These are phyloP conservation scores for Notothenia rossii DNA, from an alignment of 2,113 vertebrate genomes.

Conservation along the genomic window DNA sequence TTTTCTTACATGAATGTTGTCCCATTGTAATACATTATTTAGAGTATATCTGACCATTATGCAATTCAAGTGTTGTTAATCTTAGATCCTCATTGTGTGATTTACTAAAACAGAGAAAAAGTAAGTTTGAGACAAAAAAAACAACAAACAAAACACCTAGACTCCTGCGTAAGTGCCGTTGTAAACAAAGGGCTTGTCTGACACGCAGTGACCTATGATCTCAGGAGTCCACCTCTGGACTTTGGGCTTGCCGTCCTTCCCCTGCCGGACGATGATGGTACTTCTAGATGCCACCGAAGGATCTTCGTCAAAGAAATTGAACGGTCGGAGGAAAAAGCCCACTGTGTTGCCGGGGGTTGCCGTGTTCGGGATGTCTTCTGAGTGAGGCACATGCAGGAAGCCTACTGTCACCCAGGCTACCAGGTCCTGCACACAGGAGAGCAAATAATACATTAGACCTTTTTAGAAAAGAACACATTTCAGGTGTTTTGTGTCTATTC, in stretches of 20 bases:
- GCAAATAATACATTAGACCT: slow-evolving; percentile 26
- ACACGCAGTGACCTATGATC: slow-evolving; percentile 78
- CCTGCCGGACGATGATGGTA: slow-evolving; percentile 85
- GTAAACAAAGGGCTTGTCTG: slow-evolving; percentile 85
- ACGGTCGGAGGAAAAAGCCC: slow-evolving; percentile 94
- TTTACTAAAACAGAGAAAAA: neutral
- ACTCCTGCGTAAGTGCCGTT: no score
- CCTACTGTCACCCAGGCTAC: slow-evolving; percentile 97
- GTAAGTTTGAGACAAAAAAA: neutral
- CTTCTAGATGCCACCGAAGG: slow-evolving; percentile 87
- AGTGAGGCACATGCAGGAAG: slow-evolving; percentile 93
- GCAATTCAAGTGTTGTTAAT: neutral
- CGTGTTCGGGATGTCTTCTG: slow-evolving; percentile 94
- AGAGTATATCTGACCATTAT: neutral
- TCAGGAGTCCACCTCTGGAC: slow-evolving; percentile 86
- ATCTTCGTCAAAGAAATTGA: slow-evolving; percentile 94
- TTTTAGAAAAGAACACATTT: slow-evolving; percentile 21
- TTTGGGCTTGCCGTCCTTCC: slow-evolving; percentile 41
- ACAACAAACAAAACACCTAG: neutral
- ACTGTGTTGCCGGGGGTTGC: slow-evolving; percentile 91
- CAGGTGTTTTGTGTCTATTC: neutral
- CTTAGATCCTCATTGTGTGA: neutral
- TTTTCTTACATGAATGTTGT: neutral
- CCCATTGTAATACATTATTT: neutral
- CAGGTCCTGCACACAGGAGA: slow-evolving; percentile 86